A percentile compares a stretch with the other conserved stretches of the same genome.
phyloP scores from a whole-genome alignment of 2,113 vertebrate species.

The Podocnemis expansa region DNA sequence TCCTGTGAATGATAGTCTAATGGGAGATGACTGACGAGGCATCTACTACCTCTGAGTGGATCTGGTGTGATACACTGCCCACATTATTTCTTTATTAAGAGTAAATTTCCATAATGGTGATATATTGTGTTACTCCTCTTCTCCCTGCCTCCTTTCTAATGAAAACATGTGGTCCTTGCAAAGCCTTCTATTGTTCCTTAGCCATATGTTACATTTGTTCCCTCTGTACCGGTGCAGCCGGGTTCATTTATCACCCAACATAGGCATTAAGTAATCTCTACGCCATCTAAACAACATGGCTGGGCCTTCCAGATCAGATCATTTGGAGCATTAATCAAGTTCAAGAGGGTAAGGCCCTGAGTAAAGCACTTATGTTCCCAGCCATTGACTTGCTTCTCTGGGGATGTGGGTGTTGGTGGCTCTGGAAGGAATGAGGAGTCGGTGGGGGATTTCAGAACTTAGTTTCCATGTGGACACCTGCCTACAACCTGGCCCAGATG shows the following conservation, averaged over 20 bases:
- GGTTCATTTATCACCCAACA: neutral
- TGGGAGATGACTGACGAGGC: neutral
- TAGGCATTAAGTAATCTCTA: neutral
- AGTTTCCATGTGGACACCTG: neutral
- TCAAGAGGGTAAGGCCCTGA: neutral
- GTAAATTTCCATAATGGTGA: conserved; percentile 63
- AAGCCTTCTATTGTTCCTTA: neutral
- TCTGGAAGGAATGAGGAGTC: neutral
- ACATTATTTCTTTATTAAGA: conserved; percentile 64
- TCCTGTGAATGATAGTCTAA: neutral
- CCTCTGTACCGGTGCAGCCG: fast-evolving
- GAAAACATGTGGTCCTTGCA: conserved; percentile 20
- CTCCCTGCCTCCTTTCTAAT: conserved; percentile 45
- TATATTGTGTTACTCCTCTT: conserved; percentile 24
- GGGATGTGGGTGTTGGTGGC: neutral
- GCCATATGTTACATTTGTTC: fast-evolving
- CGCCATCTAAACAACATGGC: neutral
- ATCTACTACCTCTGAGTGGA: neutral
- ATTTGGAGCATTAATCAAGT: neutral
- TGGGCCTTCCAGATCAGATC: neutral
- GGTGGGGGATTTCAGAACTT: neutral
- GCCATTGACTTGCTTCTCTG: neutral
- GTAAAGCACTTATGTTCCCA: neutral
- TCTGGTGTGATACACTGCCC: neutral
- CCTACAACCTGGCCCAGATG: neutral